Percentiles rank a stretch among this genome's conserved stretches.
phyloP scores from a whole-genome alignment of 2,888 invertebrate species.

The Mythimna albipuncta region DNA sequence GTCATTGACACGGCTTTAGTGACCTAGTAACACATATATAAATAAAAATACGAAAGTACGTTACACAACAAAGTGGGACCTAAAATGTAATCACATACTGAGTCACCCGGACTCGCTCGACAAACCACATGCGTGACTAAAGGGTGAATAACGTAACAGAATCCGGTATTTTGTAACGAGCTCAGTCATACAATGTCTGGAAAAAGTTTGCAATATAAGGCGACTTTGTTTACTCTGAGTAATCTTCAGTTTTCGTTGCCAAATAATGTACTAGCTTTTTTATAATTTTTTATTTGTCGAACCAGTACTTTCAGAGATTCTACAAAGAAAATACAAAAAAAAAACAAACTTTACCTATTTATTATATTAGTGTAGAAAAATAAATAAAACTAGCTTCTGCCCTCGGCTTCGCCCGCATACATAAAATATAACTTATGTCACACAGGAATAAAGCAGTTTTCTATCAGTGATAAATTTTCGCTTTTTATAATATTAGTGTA shows the following conservation, averaged over 20 bases:
- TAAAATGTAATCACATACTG: constrained; percentile 34
- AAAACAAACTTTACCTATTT: too few relatives aligned
- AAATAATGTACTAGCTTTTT: too few relatives aligned
- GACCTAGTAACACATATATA: constrained; percentile 41
- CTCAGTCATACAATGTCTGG: constrained; percentile 20
- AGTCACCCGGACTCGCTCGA: constrained; percentile 40
- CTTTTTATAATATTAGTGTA: too few relatives aligned
- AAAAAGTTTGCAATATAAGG: constrained; percentile 19
- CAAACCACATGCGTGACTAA: constrained; percentile 59
- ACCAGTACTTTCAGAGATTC: too few relatives aligned
- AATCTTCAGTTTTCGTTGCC: background rate
- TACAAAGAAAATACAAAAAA: too few relatives aligned
- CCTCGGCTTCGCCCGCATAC: too few relatives aligned
- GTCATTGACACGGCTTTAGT: background rate
- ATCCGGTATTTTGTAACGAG: constrained; percentile 58
- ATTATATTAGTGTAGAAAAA: too few relatives aligned
- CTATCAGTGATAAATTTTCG: too few relatives aligned
- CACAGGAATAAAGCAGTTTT: too few relatives aligned
- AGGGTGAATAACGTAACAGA: constrained; percentile 31
- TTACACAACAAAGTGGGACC: constrained; percentile 42
- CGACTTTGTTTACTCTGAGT: background rate
- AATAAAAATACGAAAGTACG: constrained; percentile 24
- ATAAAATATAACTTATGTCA: too few relatives aligned
- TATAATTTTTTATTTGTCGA: too few relatives aligned
- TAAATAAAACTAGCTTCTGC: too few relatives aligned